Evolutionary conservation across 2,888 invertebrate species (phyloP), one percentile per base, ranked within the genome.

Genomic region (Doris montereyensis): DNA sequence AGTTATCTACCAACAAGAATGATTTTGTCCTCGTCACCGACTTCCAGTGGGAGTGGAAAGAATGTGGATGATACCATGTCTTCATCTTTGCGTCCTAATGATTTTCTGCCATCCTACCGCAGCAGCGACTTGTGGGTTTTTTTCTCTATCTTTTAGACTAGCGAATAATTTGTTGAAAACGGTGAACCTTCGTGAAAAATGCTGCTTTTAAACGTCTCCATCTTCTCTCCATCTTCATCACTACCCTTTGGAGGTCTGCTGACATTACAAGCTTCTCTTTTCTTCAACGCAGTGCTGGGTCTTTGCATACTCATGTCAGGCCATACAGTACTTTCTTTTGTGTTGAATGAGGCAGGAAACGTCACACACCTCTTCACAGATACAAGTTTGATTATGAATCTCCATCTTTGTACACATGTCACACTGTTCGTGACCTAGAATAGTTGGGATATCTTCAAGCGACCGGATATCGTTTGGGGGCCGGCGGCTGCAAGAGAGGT

Each of bases 351-450:
- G 24, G 21, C 24, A n/a, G 24, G 60, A 60, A 60, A 60, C 24
- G 60, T 60, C 60, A 60, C 60, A 60, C 8, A 60, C 60, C 4
- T 60, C 60, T 17, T 60, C 60, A 60, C 60, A 60, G 24, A 24
- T 60, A 24, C n/a, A 60, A 60, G 4, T 17, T 60, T n/a, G 60
- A n/a, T 60, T 60, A n/a, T 60, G 60, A n/a, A 60, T 21, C n/a
- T 60, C 60, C 60, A 60, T 60, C n/a, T 60, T 60, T 60, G 60
- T 21, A 60, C 60, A 60, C 60, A 60, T 60, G 17, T 60, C 60
- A 60, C 60, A 60, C 24, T 60, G 60, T 60, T 60, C 60, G 24
- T 60, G 60, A 4, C 60, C 60, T 60, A 60, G 24, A 60, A 60
- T 24, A 60, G 5, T 60, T 24, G 24, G n/a, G n/a, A n/a, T n/a